Conservation (phyloP, 1,140 invertebrate species). For the Euura saliciscinereae region DNA sequence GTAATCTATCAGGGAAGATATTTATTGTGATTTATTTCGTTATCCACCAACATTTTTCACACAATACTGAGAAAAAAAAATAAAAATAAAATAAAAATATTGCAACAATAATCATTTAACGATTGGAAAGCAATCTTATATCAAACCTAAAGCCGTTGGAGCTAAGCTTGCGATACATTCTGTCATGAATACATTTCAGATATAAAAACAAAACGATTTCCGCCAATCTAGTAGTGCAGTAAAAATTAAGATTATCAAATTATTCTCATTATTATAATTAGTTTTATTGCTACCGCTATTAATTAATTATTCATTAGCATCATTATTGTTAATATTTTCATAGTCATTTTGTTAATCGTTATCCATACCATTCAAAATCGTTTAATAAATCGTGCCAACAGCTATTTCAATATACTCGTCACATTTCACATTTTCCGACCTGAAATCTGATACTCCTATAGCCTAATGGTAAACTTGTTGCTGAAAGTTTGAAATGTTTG, state of each 20-base stretch:
- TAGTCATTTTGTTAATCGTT: not conserved
- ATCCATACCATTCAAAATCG: too few relatives aligned
- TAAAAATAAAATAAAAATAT: not conserved
- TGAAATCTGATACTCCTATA: too few relatives aligned
- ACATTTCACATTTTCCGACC: too few relatives aligned
- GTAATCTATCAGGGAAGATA: not conserved
- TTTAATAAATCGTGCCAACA: too few relatives aligned
- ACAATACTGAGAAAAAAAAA: not conserved
- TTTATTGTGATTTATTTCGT: not conserved
- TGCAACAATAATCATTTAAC: not conserved
- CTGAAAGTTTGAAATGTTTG: too few relatives aligned
- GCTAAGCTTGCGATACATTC: not conserved
- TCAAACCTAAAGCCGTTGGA: not conserved
- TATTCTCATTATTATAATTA: not conserved
- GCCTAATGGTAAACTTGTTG: too few relatives aligned
- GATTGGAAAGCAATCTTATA: not conserved
- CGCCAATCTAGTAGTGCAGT: not conserved
- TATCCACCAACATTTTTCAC: not conserved
- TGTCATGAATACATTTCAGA: not conserved
- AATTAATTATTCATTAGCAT: not conserved
- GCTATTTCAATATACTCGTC: too few relatives aligned
- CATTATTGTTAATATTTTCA: not conserved
- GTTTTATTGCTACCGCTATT: not conserved
- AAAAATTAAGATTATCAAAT: slow-evolving; percentile 1
- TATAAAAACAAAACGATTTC: slow-evolving; percentile 3